A percentile compares a stretch with the other conserved stretches of the same genome.
Evolutionary conservation across 2,113 vertebrate species (phyloP).

Genomic region (Orientallactaga bullata): DNA sequence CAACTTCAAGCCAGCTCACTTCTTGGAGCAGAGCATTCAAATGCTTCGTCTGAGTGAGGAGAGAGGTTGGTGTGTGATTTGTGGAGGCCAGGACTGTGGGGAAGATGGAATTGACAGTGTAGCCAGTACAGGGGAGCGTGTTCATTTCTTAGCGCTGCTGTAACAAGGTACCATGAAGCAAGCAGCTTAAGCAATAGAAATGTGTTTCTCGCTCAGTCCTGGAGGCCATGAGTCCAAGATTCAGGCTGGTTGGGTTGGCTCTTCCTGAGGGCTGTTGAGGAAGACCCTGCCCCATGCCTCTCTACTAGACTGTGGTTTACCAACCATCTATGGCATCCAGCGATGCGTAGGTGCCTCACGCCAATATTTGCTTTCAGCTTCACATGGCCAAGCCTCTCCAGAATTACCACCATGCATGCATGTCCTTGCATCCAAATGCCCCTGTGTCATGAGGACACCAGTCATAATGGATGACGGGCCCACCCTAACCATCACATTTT

Average conservation of each 20-base stretch:
- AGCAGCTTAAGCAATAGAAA: not conserved
- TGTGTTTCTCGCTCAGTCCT: not conserved
- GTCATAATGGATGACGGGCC: not conserved
- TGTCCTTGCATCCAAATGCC: not conserved
- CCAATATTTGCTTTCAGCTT: not conserved
- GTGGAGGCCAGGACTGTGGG: not conserved
- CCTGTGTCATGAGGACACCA: not conserved
- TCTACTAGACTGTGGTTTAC: not conserved
- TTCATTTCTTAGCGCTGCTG: too few species aligned
- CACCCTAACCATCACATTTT: not conserved
- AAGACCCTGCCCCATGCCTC: not conserved
- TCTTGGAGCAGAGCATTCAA: not conserved
- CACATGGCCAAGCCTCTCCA: not conserved
- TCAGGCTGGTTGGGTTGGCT: not conserved
- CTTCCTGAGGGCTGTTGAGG: not conserved
- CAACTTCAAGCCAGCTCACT: not conserved
- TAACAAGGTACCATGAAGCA: not conserved
- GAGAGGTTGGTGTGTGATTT: not conserved
- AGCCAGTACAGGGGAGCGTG: not conserved
- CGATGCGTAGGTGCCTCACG: accelerated
- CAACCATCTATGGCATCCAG: not conserved
- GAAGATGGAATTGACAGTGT: not conserved
- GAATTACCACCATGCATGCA: not conserved
- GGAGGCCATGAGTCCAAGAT: not conserved
- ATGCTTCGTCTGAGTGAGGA: not conserved